Percentiles rank a stretch among this genome's conserved stretches.
Evolutionary conservation across 1,140 invertebrate genomes (phyloP).

Genomic region (Drosophila sucinea): DNA sequence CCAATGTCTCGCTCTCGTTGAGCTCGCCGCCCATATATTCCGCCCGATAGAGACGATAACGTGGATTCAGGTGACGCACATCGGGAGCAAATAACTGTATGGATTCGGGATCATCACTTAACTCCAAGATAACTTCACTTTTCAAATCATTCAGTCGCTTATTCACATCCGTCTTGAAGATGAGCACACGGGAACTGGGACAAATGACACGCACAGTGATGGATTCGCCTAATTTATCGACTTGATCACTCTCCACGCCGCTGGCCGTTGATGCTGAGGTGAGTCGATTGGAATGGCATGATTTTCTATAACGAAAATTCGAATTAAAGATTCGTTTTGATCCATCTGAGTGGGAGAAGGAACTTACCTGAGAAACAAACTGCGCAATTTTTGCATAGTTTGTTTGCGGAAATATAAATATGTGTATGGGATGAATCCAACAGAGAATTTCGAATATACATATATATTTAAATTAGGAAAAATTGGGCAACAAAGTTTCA

Average conservation of each 20-base stretch:
- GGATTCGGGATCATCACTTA: slow-evolving; percentile 73
- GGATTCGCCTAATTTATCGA: slow-evolving; percentile 28
- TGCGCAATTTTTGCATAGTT: slow-evolving; percentile 82
- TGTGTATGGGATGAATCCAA: slow-evolving; percentile 37
- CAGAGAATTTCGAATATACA: slow-evolving; percentile 63
- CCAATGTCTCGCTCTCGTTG: slow-evolving; percentile 64
- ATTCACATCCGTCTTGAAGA: slow-evolving; percentile 70
- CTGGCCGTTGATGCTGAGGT: slow-evolving; percentile 18
- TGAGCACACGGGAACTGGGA: slow-evolving; percentile 71
- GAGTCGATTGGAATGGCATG: slow-evolving; percentile 37
- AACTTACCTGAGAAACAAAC: slow-evolving; percentile 73
- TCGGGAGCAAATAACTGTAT: slow-evolving; percentile 75
- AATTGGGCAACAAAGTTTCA: slow-evolving; percentile 10
- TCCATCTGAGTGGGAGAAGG: background rate
- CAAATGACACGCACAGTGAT: slow-evolving; percentile 76
- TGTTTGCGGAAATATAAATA: slow-evolving; percentile 23
- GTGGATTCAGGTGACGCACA: slow-evolving; percentile 66
- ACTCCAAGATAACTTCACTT: slow-evolving; percentile 74
- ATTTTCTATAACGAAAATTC: slow-evolving; percentile 40
- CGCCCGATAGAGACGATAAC: slow-evolving; percentile 72
- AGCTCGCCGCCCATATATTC: slow-evolving; percentile 71
- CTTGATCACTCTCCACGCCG: slow-evolving; percentile 19
- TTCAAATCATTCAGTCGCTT: slow-evolving; percentile 74
- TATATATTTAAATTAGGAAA: slow-evolving; percentile 16
- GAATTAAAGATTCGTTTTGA: background rate